Conservation (phyloP, 2,113 vertebrate species). For the Ciconia maguari region DNA sequence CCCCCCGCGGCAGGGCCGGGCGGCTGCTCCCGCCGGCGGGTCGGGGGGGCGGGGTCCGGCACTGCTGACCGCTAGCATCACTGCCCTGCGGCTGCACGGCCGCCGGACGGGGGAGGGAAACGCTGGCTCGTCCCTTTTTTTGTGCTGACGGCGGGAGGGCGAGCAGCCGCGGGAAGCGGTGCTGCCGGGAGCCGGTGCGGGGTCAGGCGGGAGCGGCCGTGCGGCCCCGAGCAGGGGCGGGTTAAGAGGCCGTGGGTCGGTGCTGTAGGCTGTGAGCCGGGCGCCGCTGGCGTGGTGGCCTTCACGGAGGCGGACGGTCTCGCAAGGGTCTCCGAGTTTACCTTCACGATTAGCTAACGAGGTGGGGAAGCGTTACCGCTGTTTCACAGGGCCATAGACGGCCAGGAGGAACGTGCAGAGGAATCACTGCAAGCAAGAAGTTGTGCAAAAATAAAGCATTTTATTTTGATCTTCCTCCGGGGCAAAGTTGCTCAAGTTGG, state of each 20-base stretch:
- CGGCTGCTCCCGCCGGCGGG: not conserved
- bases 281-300: not conserved
- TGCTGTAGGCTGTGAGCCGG: not conserved
- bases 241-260: not conserved
- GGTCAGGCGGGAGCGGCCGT: not conserved
- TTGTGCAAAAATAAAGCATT: not conserved
- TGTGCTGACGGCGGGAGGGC: not conserved
- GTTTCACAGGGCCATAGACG: rapidly evolving
- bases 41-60: not conserved
- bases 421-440: not conserved
- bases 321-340: not conserved
- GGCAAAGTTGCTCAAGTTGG: not conserved
- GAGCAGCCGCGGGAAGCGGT: not conserved
- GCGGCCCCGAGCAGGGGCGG: not conserved
- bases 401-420: not conserved
- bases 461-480: not conserved
- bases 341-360: rapidly evolving
- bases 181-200: too few species aligned
- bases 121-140: not conserved
- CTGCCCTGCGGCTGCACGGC: not conserved
- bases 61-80: not conserved
- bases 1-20: not conserved
- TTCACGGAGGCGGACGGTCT: rapidly evolving
- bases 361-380: not conserved
- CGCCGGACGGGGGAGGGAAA: not conserved